Percentiles rank a stretch among this genome's conserved stretches.
Evolutionary conservation across 2,113 vertebrate species (phyloP).

Genomic region (Sceloporus undulatus): DNA sequence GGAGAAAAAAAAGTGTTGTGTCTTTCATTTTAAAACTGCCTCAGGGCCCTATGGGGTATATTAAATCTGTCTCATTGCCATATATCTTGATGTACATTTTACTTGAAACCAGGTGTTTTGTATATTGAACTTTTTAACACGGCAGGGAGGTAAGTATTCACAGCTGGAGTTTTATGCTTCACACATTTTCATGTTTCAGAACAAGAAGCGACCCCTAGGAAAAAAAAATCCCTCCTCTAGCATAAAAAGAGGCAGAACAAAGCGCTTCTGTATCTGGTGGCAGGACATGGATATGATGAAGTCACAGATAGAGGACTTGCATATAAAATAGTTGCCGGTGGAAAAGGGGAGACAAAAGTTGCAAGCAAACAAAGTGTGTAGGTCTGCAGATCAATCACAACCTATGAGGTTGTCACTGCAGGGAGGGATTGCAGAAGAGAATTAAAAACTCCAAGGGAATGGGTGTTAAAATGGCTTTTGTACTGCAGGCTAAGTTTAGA

Average conservation of each 20-base stretch:
- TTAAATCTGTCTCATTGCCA: slow-evolving; percentile 84
- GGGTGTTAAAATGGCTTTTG: slow-evolving; percentile 43
- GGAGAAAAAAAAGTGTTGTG: slow-evolving; percentile 65
- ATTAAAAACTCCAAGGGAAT: slow-evolving; percentile 54
- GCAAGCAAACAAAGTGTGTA: slow-evolving; percentile 51
- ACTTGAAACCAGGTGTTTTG: slow-evolving; percentile 88
- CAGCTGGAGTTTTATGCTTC: slow-evolving; percentile 89
- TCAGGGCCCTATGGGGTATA: slow-evolving; percentile 83
- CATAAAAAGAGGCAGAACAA: slow-evolving; percentile 78
- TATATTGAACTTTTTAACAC: slow-evolving; percentile 88
- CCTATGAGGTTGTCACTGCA: slow-evolving; percentile 48
- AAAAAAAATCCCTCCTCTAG: slow-evolving; percentile 59
- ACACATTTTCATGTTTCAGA: slow-evolving; percentile 88
- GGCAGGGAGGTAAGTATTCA: slow-evolving; percentile 87
- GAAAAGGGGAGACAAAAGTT: slow-evolving; percentile 64
- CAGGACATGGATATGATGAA: slow-evolving; percentile 74
- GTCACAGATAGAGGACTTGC: slow-evolving; percentile 72
- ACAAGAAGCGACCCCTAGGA: slow-evolving; percentile 79
- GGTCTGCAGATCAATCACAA: slow-evolving; percentile 64
- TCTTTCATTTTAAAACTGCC: slow-evolving; percentile 83
- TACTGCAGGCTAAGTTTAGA: slow-evolving; percentile 30
- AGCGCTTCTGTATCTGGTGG: slow-evolving; percentile 77
- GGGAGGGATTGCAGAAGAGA: slow-evolving; percentile 53
- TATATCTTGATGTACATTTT: slow-evolving; percentile 84
- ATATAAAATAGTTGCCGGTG: slow-evolving; percentile 75